Percentiles rank a stretch among this genome's conserved stretches.
Conservation (phyloP, 2,797 vertebrate species). For the Squalus acanthias region DNA sequence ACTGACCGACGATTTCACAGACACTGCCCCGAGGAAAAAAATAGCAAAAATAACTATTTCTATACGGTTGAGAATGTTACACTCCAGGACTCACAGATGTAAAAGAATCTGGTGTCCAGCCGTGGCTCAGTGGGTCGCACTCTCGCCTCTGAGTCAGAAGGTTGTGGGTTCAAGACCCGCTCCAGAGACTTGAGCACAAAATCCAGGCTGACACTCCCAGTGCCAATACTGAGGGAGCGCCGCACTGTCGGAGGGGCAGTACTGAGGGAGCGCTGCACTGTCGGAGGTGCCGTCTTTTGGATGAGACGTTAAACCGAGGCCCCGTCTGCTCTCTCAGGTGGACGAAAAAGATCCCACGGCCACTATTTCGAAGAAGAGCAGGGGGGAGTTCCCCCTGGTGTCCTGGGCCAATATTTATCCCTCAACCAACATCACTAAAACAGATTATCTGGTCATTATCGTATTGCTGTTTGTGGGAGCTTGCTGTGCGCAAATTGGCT, state of each 20-base stretch:
- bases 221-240: not conserved
- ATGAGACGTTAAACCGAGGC: not conserved
- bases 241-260: too few species aligned
- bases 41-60: not conserved
- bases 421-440: not conserved
- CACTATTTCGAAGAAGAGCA: not conserved
- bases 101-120: not conserved
- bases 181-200: not conserved
- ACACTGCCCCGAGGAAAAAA: constrained; percentile 57
- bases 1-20: constrained; percentile 89
- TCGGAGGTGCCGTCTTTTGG: not conserved
- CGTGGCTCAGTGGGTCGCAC: not conserved
- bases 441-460: not conserved
- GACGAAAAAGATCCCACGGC: not conserved
- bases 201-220: not conserved
- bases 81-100: not conserved
- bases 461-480: not conserved
- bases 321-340: not conserved
- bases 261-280: too few species aligned
- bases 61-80: not conserved
- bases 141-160: not conserved
- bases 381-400: not conserved
- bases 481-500: not conserved
- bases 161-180: not conserved
- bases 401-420: not conserved